These are phyloP conservation scores for Choreutis nemorana DNA, from an alignment of 2,888 invertebrate species.

Conservation along the genomic window DNA sequence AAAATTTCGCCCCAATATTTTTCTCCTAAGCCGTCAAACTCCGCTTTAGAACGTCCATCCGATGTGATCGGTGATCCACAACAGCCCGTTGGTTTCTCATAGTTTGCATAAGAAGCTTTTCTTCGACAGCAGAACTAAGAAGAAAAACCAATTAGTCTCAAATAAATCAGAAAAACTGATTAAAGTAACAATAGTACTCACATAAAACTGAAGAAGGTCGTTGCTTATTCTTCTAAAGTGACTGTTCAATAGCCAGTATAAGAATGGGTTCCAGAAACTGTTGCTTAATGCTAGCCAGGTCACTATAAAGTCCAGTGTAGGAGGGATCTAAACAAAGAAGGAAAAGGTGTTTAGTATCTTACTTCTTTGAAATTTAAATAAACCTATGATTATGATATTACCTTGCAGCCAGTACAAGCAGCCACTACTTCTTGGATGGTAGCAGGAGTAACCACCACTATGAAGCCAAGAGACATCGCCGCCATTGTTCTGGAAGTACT, in stretches of 20 bases:
- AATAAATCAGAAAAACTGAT: neutral
- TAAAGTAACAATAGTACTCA: conserved; percentile 38
- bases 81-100: conserved; percentile 54
- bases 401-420: conserved; percentile 87
- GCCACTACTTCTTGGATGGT: conserved; percentile 91
- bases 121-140: conserved; percentile 50
- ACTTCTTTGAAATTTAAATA: conserved; percentile 2
- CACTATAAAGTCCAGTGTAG: conserved; percentile 82
- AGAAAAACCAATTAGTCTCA: neutral
- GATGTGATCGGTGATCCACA: conserved; percentile 55
- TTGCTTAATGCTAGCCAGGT: conserved; percentile 89
- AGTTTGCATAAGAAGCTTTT: conserved; percentile 40
- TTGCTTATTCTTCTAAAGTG: conserved; percentile 84
- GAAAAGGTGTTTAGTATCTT: neutral
- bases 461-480: conserved; percentile 89
- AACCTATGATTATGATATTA: conserved; percentile 18
- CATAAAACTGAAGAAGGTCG: conserved; percentile 78
- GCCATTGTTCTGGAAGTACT: conserved; percentile 89
- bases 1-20: conserved; percentile 82
- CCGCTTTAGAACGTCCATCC: conserved; percentile 61
- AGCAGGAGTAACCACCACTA: conserved; percentile 91
- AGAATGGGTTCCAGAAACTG: conserved; percentile 90
- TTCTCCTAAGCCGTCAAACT: conserved; percentile 73
- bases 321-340: conserved; percentile 69
- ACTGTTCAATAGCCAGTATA: conserved; percentile 88